Percentiles rank a stretch among this genome's conserved stretches.
These are phyloP conservation scores for Monopterus albus DNA, from an alignment of 2,113 vertebrate genomes.

Conservation along the genomic window DNA sequence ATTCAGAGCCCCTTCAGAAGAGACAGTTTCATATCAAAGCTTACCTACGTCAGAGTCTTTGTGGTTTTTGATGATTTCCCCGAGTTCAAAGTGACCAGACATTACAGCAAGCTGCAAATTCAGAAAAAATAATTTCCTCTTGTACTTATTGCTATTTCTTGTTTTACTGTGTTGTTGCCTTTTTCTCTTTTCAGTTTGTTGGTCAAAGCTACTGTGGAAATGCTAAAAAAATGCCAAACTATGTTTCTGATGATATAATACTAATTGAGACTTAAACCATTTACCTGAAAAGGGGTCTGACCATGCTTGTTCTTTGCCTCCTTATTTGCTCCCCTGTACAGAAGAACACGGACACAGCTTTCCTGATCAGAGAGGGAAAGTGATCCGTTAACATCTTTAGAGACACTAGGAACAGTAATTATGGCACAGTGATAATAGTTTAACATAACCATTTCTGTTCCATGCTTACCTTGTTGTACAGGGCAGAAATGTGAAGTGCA, in stretches of 20 bases:
- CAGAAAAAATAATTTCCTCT: background rate
- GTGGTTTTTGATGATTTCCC: constrained; percentile 93
- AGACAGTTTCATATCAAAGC: constrained; percentile 33
- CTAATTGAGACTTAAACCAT: background rate
- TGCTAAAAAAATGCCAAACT: background rate
- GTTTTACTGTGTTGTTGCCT: background rate
- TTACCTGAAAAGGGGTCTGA: constrained; percentile 93
- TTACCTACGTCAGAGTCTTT: constrained; percentile 89
- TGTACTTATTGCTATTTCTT: background rate
- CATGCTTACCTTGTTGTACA: constrained; percentile 90
- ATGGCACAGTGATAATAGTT: constrained; percentile 18
- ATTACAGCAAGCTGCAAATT: constrained; percentile 88
- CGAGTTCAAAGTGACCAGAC: constrained; percentile 92
- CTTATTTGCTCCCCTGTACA: constrained; percentile 90
- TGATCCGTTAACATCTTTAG: constrained; percentile 14
- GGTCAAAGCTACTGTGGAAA: too few relatives aligned
- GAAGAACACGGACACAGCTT: constrained; percentile 89
- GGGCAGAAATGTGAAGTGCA: constrained; percentile 91
- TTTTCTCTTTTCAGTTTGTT: background rate
- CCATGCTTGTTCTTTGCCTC: constrained; percentile 92
- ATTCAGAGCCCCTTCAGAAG: background rate
- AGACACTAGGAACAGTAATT: constrained; percentile 5
- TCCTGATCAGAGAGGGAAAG: constrained; percentile 81
- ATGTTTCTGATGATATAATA: background rate
- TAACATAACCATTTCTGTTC: constrained; percentile 10